Percentiles rank a stretch among this genome's conserved stretches.
phyloP scores from a whole-genome alignment of 1,140 invertebrate genomes.

The Bombus haemorrhoidalis region DNA sequence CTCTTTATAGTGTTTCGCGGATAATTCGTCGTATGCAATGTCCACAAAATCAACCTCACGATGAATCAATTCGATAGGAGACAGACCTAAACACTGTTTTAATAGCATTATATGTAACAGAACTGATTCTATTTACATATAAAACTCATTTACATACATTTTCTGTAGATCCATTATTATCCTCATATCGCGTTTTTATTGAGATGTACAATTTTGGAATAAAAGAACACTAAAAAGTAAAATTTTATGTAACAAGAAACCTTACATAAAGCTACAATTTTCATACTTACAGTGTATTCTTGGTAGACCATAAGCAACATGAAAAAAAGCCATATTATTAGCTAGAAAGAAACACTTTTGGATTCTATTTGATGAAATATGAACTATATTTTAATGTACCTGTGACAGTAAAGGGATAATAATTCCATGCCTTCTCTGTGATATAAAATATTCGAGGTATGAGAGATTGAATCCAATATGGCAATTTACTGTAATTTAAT shows the following conservation, averaged over 20 bases:
- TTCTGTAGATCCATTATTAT: slow-evolving; percentile 93
- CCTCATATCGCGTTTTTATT: slow-evolving; percentile 95
- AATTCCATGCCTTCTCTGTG: slow-evolving; percentile 97
- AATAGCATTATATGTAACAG: slow-evolving; percentile 23
- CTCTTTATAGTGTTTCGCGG: slow-evolving; percentile 94
- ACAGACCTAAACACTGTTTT: slow-evolving; percentile 88
- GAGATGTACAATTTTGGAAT: slow-evolving; percentile 93
- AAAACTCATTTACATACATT: slow-evolving; percentile 87
- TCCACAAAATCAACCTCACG: slow-evolving; percentile 92
- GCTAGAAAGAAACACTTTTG: slow-evolving; percentile 16
- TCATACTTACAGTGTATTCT: slow-evolving; percentile 86
- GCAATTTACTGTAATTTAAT: slow-evolving; percentile 88
- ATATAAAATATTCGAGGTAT: slow-evolving; percentile 96
- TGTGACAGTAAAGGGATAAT: slow-evolving; percentile 96
- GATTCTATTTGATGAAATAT: neutral
- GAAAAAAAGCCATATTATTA: slow-evolving; percentile 54
- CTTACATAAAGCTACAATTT: slow-evolving; percentile 6
- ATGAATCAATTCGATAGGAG: slow-evolving; percentile 88
- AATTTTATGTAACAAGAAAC: slow-evolving; percentile 50
- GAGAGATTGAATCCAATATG: slow-evolving; percentile 94
- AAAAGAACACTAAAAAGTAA: slow-evolving; percentile 92
- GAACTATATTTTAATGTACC: slow-evolving; percentile 81
- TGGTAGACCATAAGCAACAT: slow-evolving; percentile 57
- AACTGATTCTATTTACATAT: neutral
- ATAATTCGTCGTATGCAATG: slow-evolving; percentile 94